Base-by-base conservation (phyloP, 2,113 vertebrate genomes). In the Oceanodroma tethys region DNA sequence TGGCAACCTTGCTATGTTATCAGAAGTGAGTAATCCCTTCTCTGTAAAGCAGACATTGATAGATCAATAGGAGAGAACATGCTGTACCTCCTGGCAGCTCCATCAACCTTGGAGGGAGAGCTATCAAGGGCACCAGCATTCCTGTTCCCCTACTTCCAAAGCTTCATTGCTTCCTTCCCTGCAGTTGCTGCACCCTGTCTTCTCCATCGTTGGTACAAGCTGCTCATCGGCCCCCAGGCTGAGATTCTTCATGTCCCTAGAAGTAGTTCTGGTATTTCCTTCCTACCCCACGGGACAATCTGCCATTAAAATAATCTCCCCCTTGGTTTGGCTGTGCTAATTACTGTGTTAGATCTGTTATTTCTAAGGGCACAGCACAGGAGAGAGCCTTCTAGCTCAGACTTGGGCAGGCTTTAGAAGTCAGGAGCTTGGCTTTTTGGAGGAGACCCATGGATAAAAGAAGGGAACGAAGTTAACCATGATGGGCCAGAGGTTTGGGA, bases 61-160 rank as follows among this genome's bases (percentile, higher is more conserved):
- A 95, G 96, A 98, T 98, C 97, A 97, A 97, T 97, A 97, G 91
- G 66, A 95, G 95, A 87, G 86, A 95, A 97, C 97, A 95, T 82
- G 91, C 92, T 89, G 90, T 95, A 96, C 92, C 89, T 96, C 70
- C 87, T 97, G 91, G 95, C 96, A 97, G 94, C 95, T 95, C 95
- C 89, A 92, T 85, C 97, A 96, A 89, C 97, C 97, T 97, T 97
- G 94, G 89, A 92, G 52, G 42, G 50, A 48, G 67, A 66, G 75
- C 87, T 59, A 30, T 5, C 87, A 97, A 97, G 94, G 96, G 63
- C 94, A 91, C 13, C 52, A 43, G 43, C 32, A 6, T 53, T 80
- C 86, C 82, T 40, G 22, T 75, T 89, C 91, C 47, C 27, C 42
- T 53, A 4, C 73, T 95, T 90, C 85, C 70, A 70, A 47, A 85